These are phyloP conservation scores for Coccyzus lansbergi DNA, from an alignment of 2,797 vertebrate species.

Conservation along the genomic window DNA sequence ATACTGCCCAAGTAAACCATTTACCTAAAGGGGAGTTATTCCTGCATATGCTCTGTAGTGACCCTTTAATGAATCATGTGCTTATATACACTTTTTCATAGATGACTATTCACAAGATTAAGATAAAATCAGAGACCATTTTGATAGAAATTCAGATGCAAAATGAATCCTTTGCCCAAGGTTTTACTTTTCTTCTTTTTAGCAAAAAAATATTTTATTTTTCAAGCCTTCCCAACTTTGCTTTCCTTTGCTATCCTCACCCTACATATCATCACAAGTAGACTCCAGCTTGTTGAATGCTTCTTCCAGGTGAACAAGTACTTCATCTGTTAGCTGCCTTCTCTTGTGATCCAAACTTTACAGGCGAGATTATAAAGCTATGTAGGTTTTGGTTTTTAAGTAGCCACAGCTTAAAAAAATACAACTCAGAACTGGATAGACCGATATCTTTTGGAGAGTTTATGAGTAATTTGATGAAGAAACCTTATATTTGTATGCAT, in stretches of 20 bases:
- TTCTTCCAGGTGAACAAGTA: constrained; percentile 78
- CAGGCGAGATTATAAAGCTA: constrained; percentile 53
- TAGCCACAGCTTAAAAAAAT: not conserved
- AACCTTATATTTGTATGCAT: not conserved
- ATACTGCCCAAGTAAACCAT: not conserved
- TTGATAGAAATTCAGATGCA: constrained; percentile 42
- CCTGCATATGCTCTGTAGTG: not conserved
- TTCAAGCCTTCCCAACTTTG: constrained; percentile 79
- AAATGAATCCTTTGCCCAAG: constrained; percentile 54
- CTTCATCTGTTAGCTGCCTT: constrained; percentile 70
- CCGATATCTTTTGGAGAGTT: not conserved
- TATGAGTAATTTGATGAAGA: not conserved
- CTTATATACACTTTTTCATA: not conserved
- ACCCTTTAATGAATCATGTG: not conserved
- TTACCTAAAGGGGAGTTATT: not conserved
- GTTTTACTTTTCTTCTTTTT: constrained; percentile 70
- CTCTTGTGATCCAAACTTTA: constrained; percentile 65
- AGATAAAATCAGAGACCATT: constrained; percentile 19
- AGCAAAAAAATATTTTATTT: constrained; percentile 78
- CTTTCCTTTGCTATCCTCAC: constrained; percentile 79
- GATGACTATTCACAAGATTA: not conserved
- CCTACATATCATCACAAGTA: constrained; percentile 78
- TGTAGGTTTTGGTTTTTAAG: not conserved
- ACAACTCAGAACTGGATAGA: not conserved
- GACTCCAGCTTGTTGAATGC: constrained; percentile 77